Evolutionary conservation across 1,140 invertebrate genomes (phyloP).

Genomic region (Brachionus manjavacas): DNA sequence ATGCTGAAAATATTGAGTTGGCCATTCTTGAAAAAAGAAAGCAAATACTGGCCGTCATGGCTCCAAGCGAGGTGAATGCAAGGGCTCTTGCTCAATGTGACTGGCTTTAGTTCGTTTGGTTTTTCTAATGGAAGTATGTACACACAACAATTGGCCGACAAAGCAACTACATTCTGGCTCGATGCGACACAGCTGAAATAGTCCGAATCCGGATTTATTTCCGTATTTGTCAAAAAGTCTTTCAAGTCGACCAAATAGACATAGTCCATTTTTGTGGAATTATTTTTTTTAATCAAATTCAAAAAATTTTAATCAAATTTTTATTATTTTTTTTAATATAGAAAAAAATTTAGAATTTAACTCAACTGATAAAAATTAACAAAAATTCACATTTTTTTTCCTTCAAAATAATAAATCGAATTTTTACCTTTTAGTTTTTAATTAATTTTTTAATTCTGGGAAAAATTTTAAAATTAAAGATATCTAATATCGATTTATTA

Average conservation of each 20-base stretch:
- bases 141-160: slow-evolving; percentile 4
- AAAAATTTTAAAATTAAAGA: not conserved
- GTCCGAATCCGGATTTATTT: not conserved
- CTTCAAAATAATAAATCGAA: not conserved
- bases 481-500: not conserved
- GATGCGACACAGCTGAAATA: not conserved
- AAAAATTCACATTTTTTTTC: not conserved
- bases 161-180: not conserved
- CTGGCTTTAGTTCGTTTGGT: slow-evolving; percentile 30
- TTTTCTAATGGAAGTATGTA: slow-evolving; percentile 40
- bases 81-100: not conserved
- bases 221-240: not conserved
- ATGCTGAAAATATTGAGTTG: not conserved
- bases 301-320: not conserved
- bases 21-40: slow-evolving; percentile 1
- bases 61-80: not conserved
- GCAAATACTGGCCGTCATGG: slow-evolving; percentile 5
- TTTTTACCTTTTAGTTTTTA: not conserved
- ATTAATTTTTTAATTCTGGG: not conserved
- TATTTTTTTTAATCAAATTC: not conserved
- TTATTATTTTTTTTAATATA: not conserved
- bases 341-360: not conserved
- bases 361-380: not conserved
- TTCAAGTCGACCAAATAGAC: slow-evolving; percentile 37
- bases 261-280: slow-evolving; percentile 7